Evolutionary conservation across 2,888 invertebrate genomes (phyloP), one percentile per base, ranked within the genome.

Genomic region (Mycalesis mineus): DNA sequence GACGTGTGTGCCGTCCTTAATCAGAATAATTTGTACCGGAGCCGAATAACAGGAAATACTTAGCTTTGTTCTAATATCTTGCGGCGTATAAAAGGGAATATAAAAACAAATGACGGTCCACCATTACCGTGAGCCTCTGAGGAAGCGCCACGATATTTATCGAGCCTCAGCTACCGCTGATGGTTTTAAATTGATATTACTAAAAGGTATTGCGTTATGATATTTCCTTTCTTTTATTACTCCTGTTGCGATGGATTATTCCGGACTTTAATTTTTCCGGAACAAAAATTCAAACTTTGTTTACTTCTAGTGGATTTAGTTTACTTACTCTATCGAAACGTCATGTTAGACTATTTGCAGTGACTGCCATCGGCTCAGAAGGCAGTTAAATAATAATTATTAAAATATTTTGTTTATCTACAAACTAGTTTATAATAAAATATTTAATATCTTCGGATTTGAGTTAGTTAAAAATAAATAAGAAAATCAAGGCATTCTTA

Each of bases 21-120:
- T 74, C 78, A 73, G 72, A 76, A 77, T 77, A 77, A 75, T 81
- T 78, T 77, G 79, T 81, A 73, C 70, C 68, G 45, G 40, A 61
- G 48, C 66, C 68, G 67, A 69, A 73, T 74, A 61, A 68, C 74
- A 79, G 82, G 82, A 83, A 82, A 72, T 74, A 70, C 74, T 80
- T 72, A 73, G 73, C 73, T 76, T 77, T 78, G 77, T 80, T 77
- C 69, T 74, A 75, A 75, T 74, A 74, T 75, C 77, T 79, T 77
- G 75, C 65, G 63, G 63, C 61, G 57, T 59, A 65, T 67, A 62
- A 68, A 67, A 67, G 58, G 59, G 67, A 65, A 63, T 68, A 67
- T 69, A 68, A 71, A 72, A 72, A 71, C 70, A 71, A 72, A 71
- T 68, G 66, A 65, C 68, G 68, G 69, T 68, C 62, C 63, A 54